These are phyloP conservation scores for Chouioia cunea DNA, from an alignment of 2,888 invertebrate species.

Conservation along the genomic window DNA sequence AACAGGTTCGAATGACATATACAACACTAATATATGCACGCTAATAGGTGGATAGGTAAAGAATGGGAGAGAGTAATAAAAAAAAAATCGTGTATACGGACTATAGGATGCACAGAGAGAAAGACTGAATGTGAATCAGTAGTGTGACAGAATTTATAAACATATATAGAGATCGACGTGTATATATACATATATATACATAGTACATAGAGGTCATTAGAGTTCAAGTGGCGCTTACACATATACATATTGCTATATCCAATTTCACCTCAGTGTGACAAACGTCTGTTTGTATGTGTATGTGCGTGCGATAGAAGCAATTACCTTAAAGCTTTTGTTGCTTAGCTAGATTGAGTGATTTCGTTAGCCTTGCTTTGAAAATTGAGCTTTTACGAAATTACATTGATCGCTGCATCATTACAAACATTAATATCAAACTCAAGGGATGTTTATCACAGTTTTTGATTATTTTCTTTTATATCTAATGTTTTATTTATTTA, in stretches of 20 bases:
- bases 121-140: too few species aligned
- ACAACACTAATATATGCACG: too few species aligned
- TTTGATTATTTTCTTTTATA: constrained; percentile 16
- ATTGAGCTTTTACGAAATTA: constrained; percentile 22
- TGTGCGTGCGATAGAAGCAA: constrained; percentile 27
- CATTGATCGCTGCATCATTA: too few species aligned
- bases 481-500: neutral
- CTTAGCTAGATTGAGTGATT: constrained; percentile 28
- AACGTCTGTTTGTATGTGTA: constrained; percentile 1
- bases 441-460: neutral
- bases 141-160: constrained; percentile 30
- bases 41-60: too few species aligned
- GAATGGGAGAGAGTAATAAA: neutral
- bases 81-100: neutral
- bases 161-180: constrained; percentile 20
- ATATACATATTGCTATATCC: neutral
- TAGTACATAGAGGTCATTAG: constrained; percentile 3
- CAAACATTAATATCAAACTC: too few species aligned
- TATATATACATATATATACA: constrained; percentile 20
- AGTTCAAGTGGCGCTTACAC: constrained; percentile 33
- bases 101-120: neutral
- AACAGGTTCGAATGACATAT: too few species aligned
- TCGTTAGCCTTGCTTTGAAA: constrained; percentile 17
- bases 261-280: constrained; percentile 1
- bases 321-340: constrained; percentile 36